phyloP scores from a whole-genome alignment of 2,888 invertebrate species.

The Cristatella mucedo region DNA sequence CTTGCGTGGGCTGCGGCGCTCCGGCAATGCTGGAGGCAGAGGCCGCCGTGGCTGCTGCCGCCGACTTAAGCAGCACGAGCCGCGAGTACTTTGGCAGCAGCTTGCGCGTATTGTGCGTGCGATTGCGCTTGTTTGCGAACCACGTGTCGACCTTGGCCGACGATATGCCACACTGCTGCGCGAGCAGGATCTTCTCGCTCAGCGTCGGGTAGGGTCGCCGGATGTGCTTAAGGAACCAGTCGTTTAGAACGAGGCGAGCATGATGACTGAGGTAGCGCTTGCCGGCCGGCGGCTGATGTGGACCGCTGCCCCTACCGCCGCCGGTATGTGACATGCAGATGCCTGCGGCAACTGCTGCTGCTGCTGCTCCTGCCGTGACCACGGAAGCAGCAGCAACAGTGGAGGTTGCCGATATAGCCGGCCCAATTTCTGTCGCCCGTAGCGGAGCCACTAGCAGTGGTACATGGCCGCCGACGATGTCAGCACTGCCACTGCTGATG shows the following conservation, averaged over 20 bases:
- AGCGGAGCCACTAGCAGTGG: no score
- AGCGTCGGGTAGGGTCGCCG: constrained; percentile 27
- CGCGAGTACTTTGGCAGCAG: constrained; percentile 21
- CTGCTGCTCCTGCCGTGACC: no score
- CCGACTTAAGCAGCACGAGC: constrained; percentile 52
- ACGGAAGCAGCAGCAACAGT: no score
- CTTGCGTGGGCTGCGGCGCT: no score
- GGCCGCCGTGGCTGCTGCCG: constrained; percentile 69
- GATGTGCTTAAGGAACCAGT: constrained; percentile 24
- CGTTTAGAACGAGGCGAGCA: constrained; percentile 21
- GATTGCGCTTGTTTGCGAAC: constrained; percentile 31
- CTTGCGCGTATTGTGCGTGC: constrained; percentile 26
- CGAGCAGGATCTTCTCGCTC: constrained; percentile 22
- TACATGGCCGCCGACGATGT: no score
- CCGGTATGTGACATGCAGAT: no score
- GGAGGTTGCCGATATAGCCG: no score
- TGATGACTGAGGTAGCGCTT: constrained; percentile 16
- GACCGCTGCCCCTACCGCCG: not conserved
- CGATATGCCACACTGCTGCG: constrained; percentile 20
- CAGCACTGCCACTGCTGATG: no score
- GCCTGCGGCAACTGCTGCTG: no score
- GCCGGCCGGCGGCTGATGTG: not conserved
- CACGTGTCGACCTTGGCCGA: constrained; percentile 28
- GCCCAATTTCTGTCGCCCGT: no score
- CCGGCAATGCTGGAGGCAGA: constrained; percentile 75